These are phyloP conservation scores for Syndactyla subalaris DNA, from an alignment of 2,797 vertebrate species.

Conservation along the genomic window DNA sequence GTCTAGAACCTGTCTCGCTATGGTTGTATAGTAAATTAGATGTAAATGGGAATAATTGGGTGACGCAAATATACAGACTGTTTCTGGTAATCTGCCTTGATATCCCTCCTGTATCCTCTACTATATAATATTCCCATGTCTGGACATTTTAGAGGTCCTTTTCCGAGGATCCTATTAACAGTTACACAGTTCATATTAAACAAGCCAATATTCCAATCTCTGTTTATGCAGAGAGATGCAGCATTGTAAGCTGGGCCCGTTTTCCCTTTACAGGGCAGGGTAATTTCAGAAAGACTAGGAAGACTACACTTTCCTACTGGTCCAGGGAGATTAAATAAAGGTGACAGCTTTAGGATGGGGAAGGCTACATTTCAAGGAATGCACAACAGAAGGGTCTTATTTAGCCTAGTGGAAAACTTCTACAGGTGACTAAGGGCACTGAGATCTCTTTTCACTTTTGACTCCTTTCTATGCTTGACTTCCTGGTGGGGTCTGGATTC, in stretches of 20 bases:
- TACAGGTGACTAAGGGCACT: not conserved
- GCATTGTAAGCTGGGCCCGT: not conserved
- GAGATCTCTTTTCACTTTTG: not conserved
- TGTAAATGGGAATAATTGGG: not conserved
- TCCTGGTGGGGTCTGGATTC: not conserved
- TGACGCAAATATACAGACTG: not conserved
- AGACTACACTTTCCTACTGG: not conserved
- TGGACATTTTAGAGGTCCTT: not conserved
- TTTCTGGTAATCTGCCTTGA: not conserved
- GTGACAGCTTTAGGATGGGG: not conserved
- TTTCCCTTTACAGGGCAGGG: not conserved
- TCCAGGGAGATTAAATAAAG: not conserved
- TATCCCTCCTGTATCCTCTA: not conserved
- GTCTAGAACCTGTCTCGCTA: not conserved
- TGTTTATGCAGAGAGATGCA: not conserved
- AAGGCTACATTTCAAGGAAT: not conserved
- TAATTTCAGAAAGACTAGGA: not conserved
- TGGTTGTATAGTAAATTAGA: not conserved
- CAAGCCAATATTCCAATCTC: not conserved
- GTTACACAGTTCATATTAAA: not conserved
- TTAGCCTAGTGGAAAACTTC: not conserved
- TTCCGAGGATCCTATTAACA: not conserved
- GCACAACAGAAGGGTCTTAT: not conserved
- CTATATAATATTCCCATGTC: not conserved
- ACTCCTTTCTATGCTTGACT: not conserved